Evolutionary conservation across 1,140 invertebrate species (phyloP), one percentile per base, ranked within the genome.

Genomic region (Leptopilina clavipes): DNA sequence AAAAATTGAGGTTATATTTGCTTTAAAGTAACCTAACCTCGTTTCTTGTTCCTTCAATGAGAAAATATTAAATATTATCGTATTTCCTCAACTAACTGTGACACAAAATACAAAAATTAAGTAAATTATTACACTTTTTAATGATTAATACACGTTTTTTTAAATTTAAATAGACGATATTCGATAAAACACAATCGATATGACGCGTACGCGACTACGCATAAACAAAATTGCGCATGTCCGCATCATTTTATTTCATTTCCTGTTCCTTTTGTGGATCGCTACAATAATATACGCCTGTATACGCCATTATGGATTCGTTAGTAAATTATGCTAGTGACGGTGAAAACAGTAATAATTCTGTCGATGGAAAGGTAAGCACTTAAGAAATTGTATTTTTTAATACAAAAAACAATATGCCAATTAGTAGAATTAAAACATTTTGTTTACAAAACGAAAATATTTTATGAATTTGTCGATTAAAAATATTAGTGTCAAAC

Each of bases 291-390:
- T 48, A 54, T 56, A n/a, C n/a, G n/a, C n/a, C n/a, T n/a, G n/a
- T 31, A 31, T 31, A 81, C 86, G 81, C 82, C 86, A 87, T 88
- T 79, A 94, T 91, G 90, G 88, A 91, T 78, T 89, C 90, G 18
- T 80, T 91, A 56, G 84, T 86, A 56, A 90, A 88, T 86, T 91
- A 91, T 79, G 86, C 82, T 37, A 91, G 90, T 77, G 89, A 90
- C 76, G 89, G 86, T 48, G 90, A 91, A 72, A 90, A 89, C 73
- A 90, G 89, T 80, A 87, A 88, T 65, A 86, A 89, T 86, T 90
- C 89, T 14, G 83, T 87, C 59, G 87, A 90, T 44, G 31, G 79
- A 22, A 89, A 89, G 86, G 90, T 90, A 80, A 84, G 79, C 25
- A 48, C 54, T 72, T 75, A 1, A 22, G 1, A n/a, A 25, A n/a